Evolutionary conservation across 2,797 vertebrate species (phyloP), one percentile per base, ranked within the genome.

Genomic region (Paedocypris micromegethes): DNA sequence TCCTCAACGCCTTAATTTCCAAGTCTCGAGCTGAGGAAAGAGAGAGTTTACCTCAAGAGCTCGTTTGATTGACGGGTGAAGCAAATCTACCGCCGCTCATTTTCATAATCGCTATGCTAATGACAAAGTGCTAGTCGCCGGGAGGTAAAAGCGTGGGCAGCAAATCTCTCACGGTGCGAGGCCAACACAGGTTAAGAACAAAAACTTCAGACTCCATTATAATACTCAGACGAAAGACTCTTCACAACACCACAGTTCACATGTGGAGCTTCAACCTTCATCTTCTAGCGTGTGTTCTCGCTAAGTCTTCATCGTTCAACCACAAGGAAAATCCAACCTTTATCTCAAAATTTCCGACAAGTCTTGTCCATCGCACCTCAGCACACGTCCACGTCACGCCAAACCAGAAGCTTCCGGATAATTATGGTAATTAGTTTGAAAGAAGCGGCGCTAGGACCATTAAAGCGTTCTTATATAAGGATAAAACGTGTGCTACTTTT

Each of bases 361-460:
- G 46, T 2, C 2, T 23, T 65, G 43, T 58, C 23, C 23, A 50
- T 45, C 46, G 62, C 9, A 39, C n/a, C 9, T n/a, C 9, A 55
- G 8, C 5, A 23, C 62, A 51, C 54, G 42, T 6, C 9, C 50
- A 38, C 47, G 59, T 67, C 68, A 47, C 9, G 8, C 50, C 38
- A 64, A 68, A 52, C 54, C 41, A 40, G 39, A 52, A 61, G 72
- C 58, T 72, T 72, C 68, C 23, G 68, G 54, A 66, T 66, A 68
- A 74, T 74, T 74, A 77, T 72, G 49, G 58, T 77, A 68, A 77
- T 74, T 66, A 65, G 50, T 64, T 73, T 64, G 64, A 55, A 77
- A 73, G 60, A 45, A 70, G 59, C 52, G n/a, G 8, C 43, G 50
- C 49, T 2, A 9, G 50, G 55, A 56, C 56, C 60, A 57, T 74